Conservation (phyloP, 2,888 invertebrate species). For the Coecobrya sp. region DNA sequence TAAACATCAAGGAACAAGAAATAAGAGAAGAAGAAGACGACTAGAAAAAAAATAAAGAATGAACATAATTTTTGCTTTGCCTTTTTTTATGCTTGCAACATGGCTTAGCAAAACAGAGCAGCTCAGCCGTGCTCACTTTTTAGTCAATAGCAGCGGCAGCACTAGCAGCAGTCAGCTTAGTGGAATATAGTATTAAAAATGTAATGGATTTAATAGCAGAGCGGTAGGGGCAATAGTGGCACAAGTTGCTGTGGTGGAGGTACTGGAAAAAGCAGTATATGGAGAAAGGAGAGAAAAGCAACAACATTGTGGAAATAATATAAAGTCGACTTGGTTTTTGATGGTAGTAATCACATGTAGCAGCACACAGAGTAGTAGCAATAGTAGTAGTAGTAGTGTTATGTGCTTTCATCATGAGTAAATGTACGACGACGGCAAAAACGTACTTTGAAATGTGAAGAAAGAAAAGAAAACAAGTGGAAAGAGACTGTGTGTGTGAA, state of each 20-base stretch:
- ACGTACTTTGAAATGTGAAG: constrained; percentile 13
- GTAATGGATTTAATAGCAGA: constrained; percentile 64
- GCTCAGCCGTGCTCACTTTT: constrained; percentile 27
- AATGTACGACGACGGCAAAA: constrained; percentile 24
- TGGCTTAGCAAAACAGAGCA: constrained; percentile 43
- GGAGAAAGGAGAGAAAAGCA: background rate
- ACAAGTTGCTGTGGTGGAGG: background rate
- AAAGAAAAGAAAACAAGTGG: constrained; percentile 41
- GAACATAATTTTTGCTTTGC: constrained; percentile 65
- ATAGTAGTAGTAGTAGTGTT: background rate
- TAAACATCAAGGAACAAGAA: constrained; percentile 48
- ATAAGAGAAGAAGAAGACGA: constrained; percentile 15
- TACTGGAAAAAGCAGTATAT: background rate
- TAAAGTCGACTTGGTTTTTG: constrained; percentile 34
- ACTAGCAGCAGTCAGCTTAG: background rate
- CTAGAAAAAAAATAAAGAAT: constrained; percentile 32
- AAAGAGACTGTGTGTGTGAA: background rate
- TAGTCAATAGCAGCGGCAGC: constrained; percentile 28
- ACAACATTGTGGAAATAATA: constrained; percentile 35
- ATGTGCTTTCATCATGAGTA: constrained; percentile 4
- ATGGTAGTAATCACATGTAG: constrained; percentile 1
- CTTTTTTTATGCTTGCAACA: constrained; percentile 38
- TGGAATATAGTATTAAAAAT: constrained; percentile 71
- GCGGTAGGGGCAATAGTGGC: background rate
- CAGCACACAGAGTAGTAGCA: background rate